These are phyloP conservation scores for Coenobita brevimanus DNA, from an alignment of 1,140 invertebrate species.

Conservation along the genomic window DNA sequence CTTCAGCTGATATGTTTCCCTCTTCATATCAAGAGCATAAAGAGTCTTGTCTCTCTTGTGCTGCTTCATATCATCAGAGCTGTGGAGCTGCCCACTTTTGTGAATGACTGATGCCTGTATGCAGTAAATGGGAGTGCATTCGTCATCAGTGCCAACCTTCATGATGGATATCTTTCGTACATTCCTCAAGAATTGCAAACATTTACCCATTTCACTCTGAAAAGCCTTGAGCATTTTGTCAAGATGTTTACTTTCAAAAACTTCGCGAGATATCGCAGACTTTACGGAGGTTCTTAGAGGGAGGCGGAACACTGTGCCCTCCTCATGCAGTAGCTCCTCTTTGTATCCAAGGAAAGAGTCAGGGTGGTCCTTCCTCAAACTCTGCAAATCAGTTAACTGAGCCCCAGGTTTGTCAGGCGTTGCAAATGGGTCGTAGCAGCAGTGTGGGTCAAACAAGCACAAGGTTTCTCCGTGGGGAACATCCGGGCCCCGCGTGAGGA, in stretches of 20 bases:
- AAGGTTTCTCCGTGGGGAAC: background rate
- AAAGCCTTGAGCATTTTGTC: background rate
- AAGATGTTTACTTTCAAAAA: background rate
- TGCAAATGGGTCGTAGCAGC: background rate
- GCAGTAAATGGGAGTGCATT: background rate
- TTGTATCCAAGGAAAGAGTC: constrained; percentile 7
- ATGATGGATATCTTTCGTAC: background rate
- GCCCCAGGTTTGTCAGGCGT: background rate
- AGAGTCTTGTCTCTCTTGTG: background rate
- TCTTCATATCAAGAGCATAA: constrained; percentile 23
- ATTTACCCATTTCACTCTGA: background rate
- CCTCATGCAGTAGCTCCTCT: background rate
- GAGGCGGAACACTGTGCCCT: background rate
- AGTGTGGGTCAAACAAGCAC: constrained; percentile 15
- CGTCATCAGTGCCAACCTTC: background rate
- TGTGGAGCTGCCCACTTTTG: background rate
- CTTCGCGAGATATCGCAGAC: background rate
- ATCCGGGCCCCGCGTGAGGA: background rate
- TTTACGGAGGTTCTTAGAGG: background rate
- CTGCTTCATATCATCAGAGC: too few species aligned
- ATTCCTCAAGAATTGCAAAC: background rate
- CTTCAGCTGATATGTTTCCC: background rate
- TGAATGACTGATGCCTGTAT: background rate
- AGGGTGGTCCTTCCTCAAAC: constrained; percentile 2
- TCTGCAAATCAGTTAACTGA: background rate